phyloP scores from a whole-genome alignment of 1,140 invertebrate species.

The Physella acuta region DNA sequence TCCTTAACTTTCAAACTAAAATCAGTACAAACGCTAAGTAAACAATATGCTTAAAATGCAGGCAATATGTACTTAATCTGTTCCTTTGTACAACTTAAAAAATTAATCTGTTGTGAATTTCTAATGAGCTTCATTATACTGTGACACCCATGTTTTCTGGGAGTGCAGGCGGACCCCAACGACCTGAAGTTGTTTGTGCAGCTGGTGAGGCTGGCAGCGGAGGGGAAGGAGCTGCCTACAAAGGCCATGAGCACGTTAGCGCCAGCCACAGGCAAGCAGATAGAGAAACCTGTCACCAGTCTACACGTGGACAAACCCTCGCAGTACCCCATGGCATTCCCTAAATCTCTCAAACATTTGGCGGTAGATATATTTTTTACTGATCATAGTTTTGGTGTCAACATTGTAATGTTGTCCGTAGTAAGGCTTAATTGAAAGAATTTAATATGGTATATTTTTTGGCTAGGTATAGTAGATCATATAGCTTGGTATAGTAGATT shows the following conservation, averaged over 20 bases:
- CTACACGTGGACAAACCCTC: neutral
- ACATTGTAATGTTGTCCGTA: too few relatives aligned
- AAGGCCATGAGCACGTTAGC: neutral
- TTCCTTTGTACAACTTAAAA: too few relatives aligned
- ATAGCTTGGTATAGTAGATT: too few relatives aligned
- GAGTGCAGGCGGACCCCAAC: conserved; percentile 7
- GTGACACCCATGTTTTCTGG: neutral
- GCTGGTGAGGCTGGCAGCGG: neutral
- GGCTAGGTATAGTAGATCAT: too few relatives aligned
- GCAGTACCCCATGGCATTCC: conserved; percentile 14
- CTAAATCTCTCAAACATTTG: conserved; percentile 7
- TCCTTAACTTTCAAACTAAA: too few relatives aligned
- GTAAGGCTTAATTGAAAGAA: too few relatives aligned
- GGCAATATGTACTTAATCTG: too few relatives aligned
- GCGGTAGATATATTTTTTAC: conserved; percentile 1
- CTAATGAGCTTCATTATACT: neutral
- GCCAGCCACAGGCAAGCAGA: conserved; percentile 3
- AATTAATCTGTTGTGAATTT: too few relatives aligned
- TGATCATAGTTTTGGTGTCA: too few relatives aligned
- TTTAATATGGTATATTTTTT: too few relatives aligned
- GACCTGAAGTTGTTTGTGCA: conserved; percentile 5
- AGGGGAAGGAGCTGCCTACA: neutral
- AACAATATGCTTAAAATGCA: too few relatives aligned
- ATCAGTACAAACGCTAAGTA: too few relatives aligned
- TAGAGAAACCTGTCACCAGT: conserved; percentile 9